A percentile compares a stretch with the other conserved stretches of the same genome.
Evolutionary conservation across 2,888 invertebrate species (phyloP).

Genomic region (Tetranychus truncatus): DNA sequence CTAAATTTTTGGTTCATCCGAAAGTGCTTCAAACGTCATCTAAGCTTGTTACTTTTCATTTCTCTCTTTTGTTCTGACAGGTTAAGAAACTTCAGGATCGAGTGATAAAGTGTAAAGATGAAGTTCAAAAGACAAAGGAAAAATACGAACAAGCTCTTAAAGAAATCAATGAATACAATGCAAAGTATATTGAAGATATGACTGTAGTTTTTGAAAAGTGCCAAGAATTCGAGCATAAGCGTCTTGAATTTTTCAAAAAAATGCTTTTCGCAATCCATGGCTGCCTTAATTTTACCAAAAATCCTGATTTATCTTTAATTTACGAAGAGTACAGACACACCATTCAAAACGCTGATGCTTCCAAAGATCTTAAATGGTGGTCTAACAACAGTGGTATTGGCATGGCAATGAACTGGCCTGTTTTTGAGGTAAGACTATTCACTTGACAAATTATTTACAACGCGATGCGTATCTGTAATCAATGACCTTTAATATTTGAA

Average conservation of each 20-base stretch:
- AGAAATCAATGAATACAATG: constrained; percentile 87
- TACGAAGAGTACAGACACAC: constrained; percentile 91
- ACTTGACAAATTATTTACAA: neutral
- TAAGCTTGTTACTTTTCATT: neutral
- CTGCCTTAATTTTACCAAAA: constrained; percentile 81
- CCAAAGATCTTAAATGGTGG: constrained; percentile 97
- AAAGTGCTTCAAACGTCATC: neutral
- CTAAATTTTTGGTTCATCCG: neutral
- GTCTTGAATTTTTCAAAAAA: constrained; percentile 88
- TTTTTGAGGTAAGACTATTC: constrained; percentile 50
- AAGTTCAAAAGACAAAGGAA: constrained; percentile 77
- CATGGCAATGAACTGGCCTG: constrained; percentile 98
- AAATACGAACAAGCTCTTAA: constrained; percentile 77
- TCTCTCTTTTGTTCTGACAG: constrained; percentile 36
- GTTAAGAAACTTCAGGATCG: constrained; percentile 90
- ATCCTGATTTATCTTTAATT: constrained; percentile 81
- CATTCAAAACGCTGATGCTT: constrained; percentile 78
- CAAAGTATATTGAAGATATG: constrained; percentile 99
- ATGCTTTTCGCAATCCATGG: constrained; percentile 82
- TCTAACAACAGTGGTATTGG: constrained; percentile 92
- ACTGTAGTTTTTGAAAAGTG: constrained; percentile 84
- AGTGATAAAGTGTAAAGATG: constrained; percentile 79
- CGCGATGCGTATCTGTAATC: too few relatives aligned
- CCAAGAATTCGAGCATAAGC: constrained; percentile 86
- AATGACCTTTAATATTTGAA: neutral